Evolutionary conservation across 2,888 invertebrate genomes (phyloP).

Genomic region (Conomelus anceps): DNA sequence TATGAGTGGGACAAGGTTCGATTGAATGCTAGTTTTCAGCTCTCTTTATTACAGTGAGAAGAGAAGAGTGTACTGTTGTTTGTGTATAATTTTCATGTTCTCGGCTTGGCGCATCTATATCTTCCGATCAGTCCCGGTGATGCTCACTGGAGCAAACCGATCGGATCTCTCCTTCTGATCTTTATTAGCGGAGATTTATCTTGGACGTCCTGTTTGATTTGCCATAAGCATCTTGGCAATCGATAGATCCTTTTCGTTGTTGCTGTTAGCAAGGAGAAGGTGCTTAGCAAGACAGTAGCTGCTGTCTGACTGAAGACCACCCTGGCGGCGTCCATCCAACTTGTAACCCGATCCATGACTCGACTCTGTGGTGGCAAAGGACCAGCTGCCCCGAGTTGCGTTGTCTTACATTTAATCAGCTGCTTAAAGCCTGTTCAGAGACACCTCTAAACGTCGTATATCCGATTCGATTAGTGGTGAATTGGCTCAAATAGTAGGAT

Average conservation of each 20-base stretch:
- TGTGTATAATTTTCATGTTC: neutral
- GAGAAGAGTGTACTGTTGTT: neutral
- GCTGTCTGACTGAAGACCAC: neutral
- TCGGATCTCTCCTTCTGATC: neutral
- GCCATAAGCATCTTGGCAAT: neutral
- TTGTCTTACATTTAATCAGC: neutral
- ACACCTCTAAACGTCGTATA: neutral
- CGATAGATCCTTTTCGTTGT: neutral
- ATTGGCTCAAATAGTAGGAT: too few relatives aligned
- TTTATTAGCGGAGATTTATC: neutral
- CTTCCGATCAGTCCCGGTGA: neutral
- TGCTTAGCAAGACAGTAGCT: neutral
- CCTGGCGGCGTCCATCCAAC: neutral
- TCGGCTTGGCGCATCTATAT: neutral
- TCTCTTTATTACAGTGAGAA: too few relatives aligned
- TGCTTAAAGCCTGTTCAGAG: neutral
- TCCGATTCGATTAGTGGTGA: neutral
- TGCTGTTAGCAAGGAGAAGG: neutral
- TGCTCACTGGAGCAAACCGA: neutral
- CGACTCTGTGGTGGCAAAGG: neutral
- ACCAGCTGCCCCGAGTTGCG: neutral
- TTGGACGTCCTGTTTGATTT: neutral
- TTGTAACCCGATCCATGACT: neutral
- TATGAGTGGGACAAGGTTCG: neutral
- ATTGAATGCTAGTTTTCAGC: neutral